Evolutionary conservation across 1,140 invertebrate species (phyloP), one percentile per base, ranked within the genome.

Genomic region (Atta colombica): DNA sequence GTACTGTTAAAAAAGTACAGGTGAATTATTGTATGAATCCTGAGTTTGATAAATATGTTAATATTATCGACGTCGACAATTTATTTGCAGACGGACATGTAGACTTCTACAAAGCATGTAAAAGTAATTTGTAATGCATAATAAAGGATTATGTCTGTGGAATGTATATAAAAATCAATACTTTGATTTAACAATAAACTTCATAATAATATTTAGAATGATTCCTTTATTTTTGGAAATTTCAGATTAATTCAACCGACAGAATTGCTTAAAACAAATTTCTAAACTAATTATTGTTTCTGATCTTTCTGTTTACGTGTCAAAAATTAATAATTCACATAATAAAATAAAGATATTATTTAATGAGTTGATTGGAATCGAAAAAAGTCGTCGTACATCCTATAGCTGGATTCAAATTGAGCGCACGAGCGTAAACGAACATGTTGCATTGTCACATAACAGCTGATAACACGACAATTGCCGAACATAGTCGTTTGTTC

Each of bases 11-110:
- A 39, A 68, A 58, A 88, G 61, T 58, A 71, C 60, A 58, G 51
- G 80, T 25, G 14, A 88, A 63, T 61, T 63, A 88, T 49, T 28
- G 53, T 61, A 80, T 77, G 51, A 91, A 85, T 72, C 61, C 16
- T 12, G 31, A 91, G 84, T 87, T 93, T 55, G 71, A 88, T 16
- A 72, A 89, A 63, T 90, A 90, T 45, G 21, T 92, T 78, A 82
- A 88, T 68, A 85, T 49, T 25, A 14, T 91, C 16, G 61, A 81
- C 3, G 12, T 81, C 14, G 49, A 25, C 28, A 80, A 91, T 51
- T 55, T 85, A 25, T 87, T 87, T 75, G 51, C 21, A 5, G n/a
- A 77, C 16, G 89, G 58, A 65, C 71, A 85, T 28, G 63, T 87
- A 66, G 87, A 91, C 39, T 91, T 90, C 89, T 91, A 91, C 61